A percentile compares a stretch with the other conserved stretches of the same genome.
phyloP scores from a whole-genome alignment of 2,797 vertebrate species.

The Melanotaenia boesemani region DNA sequence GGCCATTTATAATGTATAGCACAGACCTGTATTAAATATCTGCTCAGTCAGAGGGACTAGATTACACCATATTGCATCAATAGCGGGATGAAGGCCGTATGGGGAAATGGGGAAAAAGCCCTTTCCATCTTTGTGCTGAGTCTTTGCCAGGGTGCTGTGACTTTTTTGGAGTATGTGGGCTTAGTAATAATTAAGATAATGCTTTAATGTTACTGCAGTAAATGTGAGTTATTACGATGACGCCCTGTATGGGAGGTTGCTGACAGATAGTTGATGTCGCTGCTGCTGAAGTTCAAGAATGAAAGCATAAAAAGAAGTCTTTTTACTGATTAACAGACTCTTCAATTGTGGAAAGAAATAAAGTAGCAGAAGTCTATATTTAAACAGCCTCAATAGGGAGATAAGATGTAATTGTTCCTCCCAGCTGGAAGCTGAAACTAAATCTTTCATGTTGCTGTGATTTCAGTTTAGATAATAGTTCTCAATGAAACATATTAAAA shows the following conservation, averaged over 20 bases:
- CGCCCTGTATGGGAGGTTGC: constrained; percentile 2
- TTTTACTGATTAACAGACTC: constrained; percentile 34
- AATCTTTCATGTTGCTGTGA: constrained; percentile 45
- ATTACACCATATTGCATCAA: constrained; percentile 77
- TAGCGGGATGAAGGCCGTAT: constrained; percentile 32
- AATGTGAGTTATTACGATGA: constrained; percentile 17
- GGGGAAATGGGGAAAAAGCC: constrained; percentile 11
- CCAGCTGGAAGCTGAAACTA: constrained; percentile 46
- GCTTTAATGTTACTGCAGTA: constrained; percentile 26
- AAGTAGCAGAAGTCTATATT: constrained; percentile 71
- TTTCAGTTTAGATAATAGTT: constrained; percentile 12
- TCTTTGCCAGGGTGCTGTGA: constrained; percentile 4
- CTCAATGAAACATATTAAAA: constrained; percentile 26
- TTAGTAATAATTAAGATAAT: constrained; percentile 35
- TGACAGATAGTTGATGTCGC: constrained; percentile 21
- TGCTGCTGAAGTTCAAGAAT: constrained; percentile 33
- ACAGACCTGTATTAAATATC: constrained; percentile 78
- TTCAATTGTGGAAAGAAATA: constrained; percentile 49
- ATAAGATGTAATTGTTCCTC: constrained; percentile 55
- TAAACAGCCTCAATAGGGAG: constrained; percentile 63
- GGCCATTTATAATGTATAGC: constrained; percentile 78
- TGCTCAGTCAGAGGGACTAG: constrained; percentile 48
- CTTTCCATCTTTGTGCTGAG: constrained; percentile 25
- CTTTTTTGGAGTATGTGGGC: constrained; percentile 23
- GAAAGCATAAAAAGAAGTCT: constrained; percentile 29